phyloP scores from a whole-genome alignment of 2,113 vertebrate species.

The Leucoraja erinaceus region DNA sequence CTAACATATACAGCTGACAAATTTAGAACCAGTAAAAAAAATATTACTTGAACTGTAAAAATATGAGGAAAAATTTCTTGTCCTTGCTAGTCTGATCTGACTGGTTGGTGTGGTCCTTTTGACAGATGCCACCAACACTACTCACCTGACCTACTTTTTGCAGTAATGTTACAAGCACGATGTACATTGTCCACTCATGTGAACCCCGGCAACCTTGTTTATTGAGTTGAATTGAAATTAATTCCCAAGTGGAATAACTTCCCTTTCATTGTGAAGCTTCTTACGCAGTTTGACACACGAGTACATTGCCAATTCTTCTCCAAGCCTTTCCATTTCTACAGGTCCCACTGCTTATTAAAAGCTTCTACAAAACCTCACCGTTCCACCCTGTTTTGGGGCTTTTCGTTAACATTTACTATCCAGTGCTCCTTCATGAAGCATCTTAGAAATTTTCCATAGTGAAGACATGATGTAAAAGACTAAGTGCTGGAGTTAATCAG shows the following conservation, averaged over 20 bases:
- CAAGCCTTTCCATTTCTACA: too few relatives aligned
- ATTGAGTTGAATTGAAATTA: not conserved
- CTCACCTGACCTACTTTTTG: not conserved
- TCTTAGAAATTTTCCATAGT: not conserved
- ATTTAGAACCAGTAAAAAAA: not conserved
- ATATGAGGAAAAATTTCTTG: not conserved
- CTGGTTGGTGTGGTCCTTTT: not conserved
- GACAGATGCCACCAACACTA: not conserved
- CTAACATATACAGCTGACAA: not conserved
- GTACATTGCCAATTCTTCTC: not conserved
- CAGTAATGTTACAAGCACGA: not conserved
- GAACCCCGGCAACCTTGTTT: not conserved
- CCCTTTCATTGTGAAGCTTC: not conserved
- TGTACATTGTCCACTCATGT: not conserved
- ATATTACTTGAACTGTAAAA: not conserved
- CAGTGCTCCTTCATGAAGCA: not conserved
- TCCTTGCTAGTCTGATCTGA: not conserved
- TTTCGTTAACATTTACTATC: not conserved
- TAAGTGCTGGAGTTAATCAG: too few relatives aligned
- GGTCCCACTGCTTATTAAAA: not conserved
- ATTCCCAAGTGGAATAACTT: not conserved
- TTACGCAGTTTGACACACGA: not conserved
- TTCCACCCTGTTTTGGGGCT: not conserved
- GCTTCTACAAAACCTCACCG: not conserved
- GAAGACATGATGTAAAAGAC: not conserved